Evolutionary conservation across 2,113 vertebrate species (phyloP), one percentile per base, ranked within the genome.

Genomic region (Pseudolaguvia tuberculata): DNA sequence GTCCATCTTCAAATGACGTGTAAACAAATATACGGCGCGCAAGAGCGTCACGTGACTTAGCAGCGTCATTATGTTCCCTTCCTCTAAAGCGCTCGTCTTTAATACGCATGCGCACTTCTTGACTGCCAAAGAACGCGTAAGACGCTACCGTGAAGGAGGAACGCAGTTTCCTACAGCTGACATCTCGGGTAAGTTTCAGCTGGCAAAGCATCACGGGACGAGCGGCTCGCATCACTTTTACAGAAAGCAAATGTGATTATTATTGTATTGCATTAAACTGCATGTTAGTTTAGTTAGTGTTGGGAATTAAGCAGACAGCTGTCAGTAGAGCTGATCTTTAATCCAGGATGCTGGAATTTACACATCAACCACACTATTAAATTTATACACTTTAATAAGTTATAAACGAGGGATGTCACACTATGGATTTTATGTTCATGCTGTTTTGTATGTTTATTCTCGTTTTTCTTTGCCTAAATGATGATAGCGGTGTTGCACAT

Each of bases 1-100:
- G 0, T 17, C 3, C 63, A 18, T 67, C 63, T 17, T 50, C 63
- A 67, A 29, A 27, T 9, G 10, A 6, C 63, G 3, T 1, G 23
- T 23, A 67, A 67, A 67, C 23, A 67, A 50, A 29, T 2, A 17
- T 12, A 9, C 63, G 12, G 23, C 11, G 45, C 12, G 45, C 45
- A 29, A 53, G 7, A 50, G 45, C 17, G 48, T 50, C 21, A 53
- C n/a, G n/a, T 52, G 76, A 2, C 42, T 0, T 31, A 8, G 1
- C 39, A n/a, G 82, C 88, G 87, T 89, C 83, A 88, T 66, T 72
- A 82, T 87, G 81, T 85, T 74, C 78, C 78, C 86, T 84, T 15
- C 71, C n/a, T 23, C 14, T 75, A n/a, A n/a, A 31, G 8, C 52
- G 14, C 12, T 31, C 14, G 10, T 1, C 0, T 4, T 17, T 1